Percentiles rank a stretch among this genome's conserved stretches.
Evolutionary conservation across 2,113 vertebrate genomes (phyloP).

Genomic region (Gadus macrocephalus): DNA sequence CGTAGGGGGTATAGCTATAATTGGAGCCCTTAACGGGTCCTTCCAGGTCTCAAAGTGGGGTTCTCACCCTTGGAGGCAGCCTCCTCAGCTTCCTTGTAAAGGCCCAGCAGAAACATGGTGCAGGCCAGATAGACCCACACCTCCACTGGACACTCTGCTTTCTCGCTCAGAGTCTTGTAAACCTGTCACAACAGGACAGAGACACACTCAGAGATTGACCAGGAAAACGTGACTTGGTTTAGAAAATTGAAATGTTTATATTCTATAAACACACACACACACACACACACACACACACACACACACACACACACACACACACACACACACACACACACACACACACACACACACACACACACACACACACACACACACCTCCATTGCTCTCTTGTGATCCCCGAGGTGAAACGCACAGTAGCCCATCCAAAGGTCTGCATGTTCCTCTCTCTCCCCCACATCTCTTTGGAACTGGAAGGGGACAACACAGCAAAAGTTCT

Average conservation of each 20-base stretch:
- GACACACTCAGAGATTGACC: constrained; percentile 6
- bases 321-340: too few species aligned
- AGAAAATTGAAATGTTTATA: neutral
- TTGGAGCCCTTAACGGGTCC: too few species aligned
- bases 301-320: too few species aligned
- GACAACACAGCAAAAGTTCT: neutral
- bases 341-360: neutral
- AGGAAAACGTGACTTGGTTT: neutral
- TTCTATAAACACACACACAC: too few species aligned
- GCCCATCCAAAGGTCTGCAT: constrained; percentile 85
- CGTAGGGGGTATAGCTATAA: too few species aligned
- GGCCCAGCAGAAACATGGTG: constrained; percentile 88
- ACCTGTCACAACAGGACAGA: constrained; percentile 72
- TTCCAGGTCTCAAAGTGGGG: too few species aligned
- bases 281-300: neutral
- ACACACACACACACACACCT: constrained; percentile 69
- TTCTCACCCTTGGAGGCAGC: constrained; percentile 84
- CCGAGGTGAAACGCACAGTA: constrained; percentile 94
- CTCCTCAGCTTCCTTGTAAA: constrained; percentile 91
- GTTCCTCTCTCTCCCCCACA: constrained; percentile 80
- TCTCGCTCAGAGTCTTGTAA: constrained; percentile 78
- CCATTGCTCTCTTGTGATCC: constrained; percentile 89
- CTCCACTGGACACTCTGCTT: constrained; percentile 76
- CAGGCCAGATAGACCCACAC: constrained; percentile 95
- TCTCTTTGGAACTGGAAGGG: constrained; percentile 84